A percentile compares a stretch with the other conserved stretches of the same genome.
Evolutionary conservation across 2,888 invertebrate species (phyloP).

Genomic region (Drosophila anceps): DNA sequence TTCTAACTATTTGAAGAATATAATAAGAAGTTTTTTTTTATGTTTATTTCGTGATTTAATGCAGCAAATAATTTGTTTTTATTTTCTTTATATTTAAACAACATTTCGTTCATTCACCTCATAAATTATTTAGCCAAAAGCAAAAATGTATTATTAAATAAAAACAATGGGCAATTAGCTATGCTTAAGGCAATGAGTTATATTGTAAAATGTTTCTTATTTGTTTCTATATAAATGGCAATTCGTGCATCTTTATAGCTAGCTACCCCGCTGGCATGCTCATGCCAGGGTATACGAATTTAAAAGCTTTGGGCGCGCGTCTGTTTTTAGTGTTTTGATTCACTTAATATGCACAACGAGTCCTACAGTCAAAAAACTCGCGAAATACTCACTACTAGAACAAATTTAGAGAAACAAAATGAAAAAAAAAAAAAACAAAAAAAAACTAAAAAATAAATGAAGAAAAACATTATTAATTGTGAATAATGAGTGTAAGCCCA

Average conservation of each 20-base stretch:
- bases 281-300: conserved; percentile 17
- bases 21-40: background rate
- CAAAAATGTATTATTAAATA: background rate
- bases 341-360: conserved; percentile 53
- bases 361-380: conserved; percentile 29
- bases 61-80: background rate
- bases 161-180: too few species aligned
- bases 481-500: conserved; percentile 27
- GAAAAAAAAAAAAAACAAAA: too few species aligned
- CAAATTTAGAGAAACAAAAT: conserved; percentile 13
- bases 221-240: background rate
- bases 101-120: background rate
- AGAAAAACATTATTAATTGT: conserved; percentile 32
- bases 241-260: background rate
- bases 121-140: background rate
- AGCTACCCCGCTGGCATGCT: too few species aligned
- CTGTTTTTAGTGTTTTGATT: conserved; percentile 34
- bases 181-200: background rate
- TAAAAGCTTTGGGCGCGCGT: conserved; percentile 35
- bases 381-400: conserved; percentile 44
- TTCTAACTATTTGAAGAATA: too few species aligned
- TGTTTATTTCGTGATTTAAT: background rate
- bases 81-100: background rate
- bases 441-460: conserved; percentile 8
- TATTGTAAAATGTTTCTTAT: background rate